Percentiles rank a stretch among this genome's conserved stretches.
phyloP scores from a whole-genome alignment of 2,888 invertebrate genomes.

The Papilio gigon region DNA sequence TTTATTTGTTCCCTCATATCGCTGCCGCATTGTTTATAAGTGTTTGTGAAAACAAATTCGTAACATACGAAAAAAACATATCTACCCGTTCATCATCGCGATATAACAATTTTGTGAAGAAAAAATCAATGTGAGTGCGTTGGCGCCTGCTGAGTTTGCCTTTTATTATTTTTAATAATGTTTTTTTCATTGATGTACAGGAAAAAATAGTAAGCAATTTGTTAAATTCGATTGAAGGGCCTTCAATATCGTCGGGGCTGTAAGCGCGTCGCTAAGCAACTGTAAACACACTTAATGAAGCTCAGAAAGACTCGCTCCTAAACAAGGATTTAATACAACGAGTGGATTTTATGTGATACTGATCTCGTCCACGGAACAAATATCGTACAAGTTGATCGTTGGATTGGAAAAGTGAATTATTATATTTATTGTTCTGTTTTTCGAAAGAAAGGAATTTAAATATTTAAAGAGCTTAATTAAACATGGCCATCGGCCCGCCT shows the following conservation, averaged over 20 bases:
- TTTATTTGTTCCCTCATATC: conserved; percentile 29
- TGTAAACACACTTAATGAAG: neutral
- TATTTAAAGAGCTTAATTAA: no score
- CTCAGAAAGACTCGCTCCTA: neutral
- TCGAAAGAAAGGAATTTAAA: no score
- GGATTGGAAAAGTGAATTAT: no score
- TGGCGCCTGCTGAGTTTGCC: no score
- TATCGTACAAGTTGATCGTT: neutral
- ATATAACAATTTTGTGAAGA: no score
- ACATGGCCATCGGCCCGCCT: no score
- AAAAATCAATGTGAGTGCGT: neutral
- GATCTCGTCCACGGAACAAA: neutral
- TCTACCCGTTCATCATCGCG: no score
- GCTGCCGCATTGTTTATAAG: conserved; percentile 3
- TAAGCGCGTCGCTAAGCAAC: neutral
- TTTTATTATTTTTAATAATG: neutral
- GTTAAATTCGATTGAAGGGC: neutral
- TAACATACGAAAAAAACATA: no score
- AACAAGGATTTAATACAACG: neutral
- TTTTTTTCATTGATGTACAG: neutral
- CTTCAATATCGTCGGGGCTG: neutral
- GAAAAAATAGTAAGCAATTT: neutral
- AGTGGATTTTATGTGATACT: conserved; percentile 5
- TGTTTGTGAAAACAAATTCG: neutral
- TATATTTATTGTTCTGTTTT: no score